These are phyloP conservation scores for Catagonus wagneri DNA, from an alignment of 2,113 vertebrate species.

Conservation along the genomic window DNA sequence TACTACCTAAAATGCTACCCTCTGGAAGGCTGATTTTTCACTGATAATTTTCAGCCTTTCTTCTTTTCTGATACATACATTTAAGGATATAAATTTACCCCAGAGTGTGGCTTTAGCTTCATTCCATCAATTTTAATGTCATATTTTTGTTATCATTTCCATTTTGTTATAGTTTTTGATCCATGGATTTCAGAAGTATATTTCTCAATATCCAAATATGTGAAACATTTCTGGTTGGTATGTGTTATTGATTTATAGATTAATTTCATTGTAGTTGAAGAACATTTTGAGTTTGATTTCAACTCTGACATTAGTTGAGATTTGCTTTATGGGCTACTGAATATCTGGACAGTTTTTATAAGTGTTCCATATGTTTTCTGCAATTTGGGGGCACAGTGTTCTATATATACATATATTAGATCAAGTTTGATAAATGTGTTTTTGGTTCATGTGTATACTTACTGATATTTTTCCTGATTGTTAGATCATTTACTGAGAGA, in stretches of 20 bases:
- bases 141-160: slow-evolving; percentile 8
- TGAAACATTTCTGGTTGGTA: neutral
- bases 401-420: neutral
- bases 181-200: neutral
- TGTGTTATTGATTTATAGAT: neutral
- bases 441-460: neutral
- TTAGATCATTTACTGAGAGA: neutral
- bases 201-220: slow-evolving; percentile 39
- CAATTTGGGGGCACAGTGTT: neutral
- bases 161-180: neutral
- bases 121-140: neutral
- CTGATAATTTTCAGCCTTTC: neutral
- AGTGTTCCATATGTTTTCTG: neutral
- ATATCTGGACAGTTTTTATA: neutral
- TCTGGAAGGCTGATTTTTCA: neutral
- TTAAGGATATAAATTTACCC: neutral
- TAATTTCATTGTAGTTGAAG: neutral
- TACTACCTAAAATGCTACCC: neutral
- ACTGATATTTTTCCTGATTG: neutral
- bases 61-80: neutral
- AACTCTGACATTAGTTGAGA: neutral
- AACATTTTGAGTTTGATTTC: slow-evolving; percentile 27
- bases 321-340: neutral
- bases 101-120: neutral
- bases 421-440: neutral